Percentiles rank a stretch among this genome's conserved stretches.
phyloP scores from a whole-genome alignment of 2,113 vertebrate species.

The Balaeniceps rex region DNA sequence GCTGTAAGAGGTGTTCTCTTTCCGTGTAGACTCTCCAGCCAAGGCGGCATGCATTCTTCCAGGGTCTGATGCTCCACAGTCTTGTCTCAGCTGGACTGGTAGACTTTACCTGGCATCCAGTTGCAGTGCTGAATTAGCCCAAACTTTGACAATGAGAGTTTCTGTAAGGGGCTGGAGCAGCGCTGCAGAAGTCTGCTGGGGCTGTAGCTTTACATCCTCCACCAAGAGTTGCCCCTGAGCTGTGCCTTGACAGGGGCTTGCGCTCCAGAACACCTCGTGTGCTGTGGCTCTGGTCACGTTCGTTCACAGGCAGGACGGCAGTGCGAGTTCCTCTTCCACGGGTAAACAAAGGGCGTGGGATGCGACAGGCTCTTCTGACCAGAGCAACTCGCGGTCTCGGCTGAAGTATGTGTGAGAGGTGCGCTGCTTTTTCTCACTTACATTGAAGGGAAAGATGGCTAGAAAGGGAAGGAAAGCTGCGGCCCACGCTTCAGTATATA shows the following conservation, averaged over 20 bases:
- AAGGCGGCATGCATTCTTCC: background rate
- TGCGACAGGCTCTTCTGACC: background rate
- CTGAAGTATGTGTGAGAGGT: too few relatives aligned
- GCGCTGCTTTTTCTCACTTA: background rate
- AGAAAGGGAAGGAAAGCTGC: background rate
- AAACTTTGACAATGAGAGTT: rapidly evolving
- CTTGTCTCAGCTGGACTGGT: background rate
- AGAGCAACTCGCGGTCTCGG: background rate
- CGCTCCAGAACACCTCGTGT: background rate
- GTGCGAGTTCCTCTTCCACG: background rate
- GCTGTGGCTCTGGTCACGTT: background rate
- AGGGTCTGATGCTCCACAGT: rapidly evolving
- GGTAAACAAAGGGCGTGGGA: background rate
- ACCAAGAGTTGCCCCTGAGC: background rate
- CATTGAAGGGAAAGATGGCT: rapidly evolving
- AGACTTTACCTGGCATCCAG: background rate
- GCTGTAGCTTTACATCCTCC: rapidly evolving
- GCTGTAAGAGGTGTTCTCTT: too few relatives aligned
- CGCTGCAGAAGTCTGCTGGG: too few relatives aligned
- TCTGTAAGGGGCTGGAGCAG: background rate
- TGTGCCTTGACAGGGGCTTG: background rate
- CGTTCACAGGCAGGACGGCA: too few relatives aligned
- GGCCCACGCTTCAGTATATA: background rate
- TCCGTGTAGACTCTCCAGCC: rapidly evolving
- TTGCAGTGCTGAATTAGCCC: too few relatives aligned